Evolutionary conservation across 2,888 invertebrate species (phyloP), one percentile per base, ranked within the genome.

Genomic region (Drosophila lutescens): DNA sequence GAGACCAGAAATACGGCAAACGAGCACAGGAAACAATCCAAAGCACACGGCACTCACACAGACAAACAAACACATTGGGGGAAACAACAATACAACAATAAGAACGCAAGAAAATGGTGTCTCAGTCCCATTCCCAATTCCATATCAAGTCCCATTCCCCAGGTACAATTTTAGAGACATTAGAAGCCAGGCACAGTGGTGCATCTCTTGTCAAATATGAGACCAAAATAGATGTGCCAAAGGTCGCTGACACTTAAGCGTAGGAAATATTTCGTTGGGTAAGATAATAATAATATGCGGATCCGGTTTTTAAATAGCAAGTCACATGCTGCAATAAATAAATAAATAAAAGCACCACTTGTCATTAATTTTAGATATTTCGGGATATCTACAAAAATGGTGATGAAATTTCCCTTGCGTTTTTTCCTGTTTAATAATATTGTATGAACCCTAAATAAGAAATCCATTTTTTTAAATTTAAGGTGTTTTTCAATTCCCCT

Each of bases 81-180:
- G 38, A 47, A 60, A 51, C 56, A 55, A 65, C 23, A 43, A 59
- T 65, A 55, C 56, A 57, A 65, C 20, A 36, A 57, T 67, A 60
- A 43, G 74, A 73, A 50, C 46, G 36, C 44, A 74, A 80, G 69
- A 87, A 86, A 86, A 86, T 89, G 86, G 86, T 86, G 86, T 82
- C 89, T 77, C 76, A 61, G 73, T 59, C 49, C 30, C 57, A 13
- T 43, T 79, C 80, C 76, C 78, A 63, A 68, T 61, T 36, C 44
- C 58, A 47, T 13, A 61, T 80, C 74, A 75, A 69, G 63, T 54
- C 60, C 59, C 58, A 47, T 15, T 61, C 62, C 49, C 65, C 88
- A 89, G 88, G 89, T 89, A 86, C 73, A 74, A 86, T 89, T 86
- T 83, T 79, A 83, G 77, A 74, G 59, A 73, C 79, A 83, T 86